phyloP scores from a whole-genome alignment of 2,888 invertebrate species.

The Pollenia griseotomentosa region DNA sequence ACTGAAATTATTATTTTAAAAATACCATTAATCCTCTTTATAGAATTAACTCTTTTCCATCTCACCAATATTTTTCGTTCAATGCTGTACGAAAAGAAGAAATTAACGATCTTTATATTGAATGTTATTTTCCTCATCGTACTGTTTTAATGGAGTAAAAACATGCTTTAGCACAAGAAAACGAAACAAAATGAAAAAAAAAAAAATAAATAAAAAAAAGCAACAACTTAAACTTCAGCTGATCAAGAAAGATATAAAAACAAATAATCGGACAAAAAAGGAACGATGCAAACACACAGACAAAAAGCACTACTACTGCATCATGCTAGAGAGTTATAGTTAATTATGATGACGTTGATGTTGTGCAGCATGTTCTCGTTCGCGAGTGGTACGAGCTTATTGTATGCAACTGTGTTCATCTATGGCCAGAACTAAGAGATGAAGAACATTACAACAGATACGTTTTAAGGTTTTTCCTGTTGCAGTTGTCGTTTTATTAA shows the following conservation, averaged over 20 bases:
- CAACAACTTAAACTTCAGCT: constrained; percentile 64
- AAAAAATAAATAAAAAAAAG: constrained; percentile 41
- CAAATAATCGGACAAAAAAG: constrained; percentile 26
- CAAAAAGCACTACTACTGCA: constrained; percentile 43
- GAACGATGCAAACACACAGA: constrained; percentile 30
- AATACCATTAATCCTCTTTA: background rate
- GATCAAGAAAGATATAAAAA: constrained; percentile 67
- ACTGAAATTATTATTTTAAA: no score
- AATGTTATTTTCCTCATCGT: constrained; percentile 58
- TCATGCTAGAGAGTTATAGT: constrained; percentile 63
- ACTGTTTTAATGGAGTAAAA: constrained; percentile 68
- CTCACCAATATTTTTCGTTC: background rate
- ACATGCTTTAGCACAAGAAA: constrained; percentile 60
- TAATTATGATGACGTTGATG: constrained; percentile 72
- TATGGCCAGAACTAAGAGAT: constrained; percentile 38
- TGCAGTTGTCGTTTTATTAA: constrained; percentile 50
- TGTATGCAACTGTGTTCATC: constrained; percentile 38
- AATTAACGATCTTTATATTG: constrained; percentile 64
- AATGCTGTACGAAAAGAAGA: constrained; percentile 51
- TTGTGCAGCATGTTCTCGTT: constrained; percentile 54
- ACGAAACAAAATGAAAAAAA: constrained; percentile 39
- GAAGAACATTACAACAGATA: constrained; percentile 44
- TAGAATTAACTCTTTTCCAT: constrained; percentile 16
- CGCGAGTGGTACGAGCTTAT: constrained; percentile 35
- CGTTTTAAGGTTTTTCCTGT: constrained; percentile 8